These are phyloP conservation scores for Calliphora vicina DNA, from an alignment of 1,140 invertebrate species.

Conservation along the genomic window DNA sequence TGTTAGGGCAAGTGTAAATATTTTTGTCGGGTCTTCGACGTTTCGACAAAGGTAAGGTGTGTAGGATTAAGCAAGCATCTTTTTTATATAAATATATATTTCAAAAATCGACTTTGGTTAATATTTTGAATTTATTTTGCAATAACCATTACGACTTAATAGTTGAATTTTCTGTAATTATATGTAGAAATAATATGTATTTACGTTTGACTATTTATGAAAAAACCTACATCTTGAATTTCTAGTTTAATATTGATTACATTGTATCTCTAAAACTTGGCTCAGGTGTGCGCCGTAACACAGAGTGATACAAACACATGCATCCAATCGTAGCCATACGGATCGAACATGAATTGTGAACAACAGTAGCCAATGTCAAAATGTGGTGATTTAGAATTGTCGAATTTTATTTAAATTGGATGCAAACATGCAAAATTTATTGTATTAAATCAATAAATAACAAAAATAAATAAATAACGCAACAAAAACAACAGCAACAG, in stretches of 20 bases:
- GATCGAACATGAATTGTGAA: not conserved
- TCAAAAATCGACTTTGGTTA: no score
- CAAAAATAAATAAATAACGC: conserved; percentile 37
- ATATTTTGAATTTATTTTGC: no score
- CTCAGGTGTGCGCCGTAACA: not conserved
- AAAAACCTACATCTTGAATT: not conserved
- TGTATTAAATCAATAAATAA: conserved; percentile 63
- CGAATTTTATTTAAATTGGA: conserved; percentile 64
- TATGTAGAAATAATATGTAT: no score
- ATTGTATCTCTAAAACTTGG: not conserved
- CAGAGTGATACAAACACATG: not conserved
- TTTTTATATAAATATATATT: no score
- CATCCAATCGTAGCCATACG: not conserved
- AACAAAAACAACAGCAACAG: conserved; percentile 27
- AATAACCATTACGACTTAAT: no score
- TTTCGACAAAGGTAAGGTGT: no score
- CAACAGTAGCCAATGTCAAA: conserved; percentile 61
- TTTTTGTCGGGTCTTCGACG: no score
- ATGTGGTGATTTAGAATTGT: conserved; percentile 63
- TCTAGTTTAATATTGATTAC: not conserved
- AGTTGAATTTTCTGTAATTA: no score
- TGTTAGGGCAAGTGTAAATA: no score
- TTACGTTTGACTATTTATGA: no score
- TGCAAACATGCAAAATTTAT: conserved; percentile 63
- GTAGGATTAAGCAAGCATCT: no score